A percentile compares a stretch with the other conserved stretches of the same genome.
phyloP scores from a whole-genome alignment of 2,797 vertebrate genomes.

The Acanthornis magna region DNA sequence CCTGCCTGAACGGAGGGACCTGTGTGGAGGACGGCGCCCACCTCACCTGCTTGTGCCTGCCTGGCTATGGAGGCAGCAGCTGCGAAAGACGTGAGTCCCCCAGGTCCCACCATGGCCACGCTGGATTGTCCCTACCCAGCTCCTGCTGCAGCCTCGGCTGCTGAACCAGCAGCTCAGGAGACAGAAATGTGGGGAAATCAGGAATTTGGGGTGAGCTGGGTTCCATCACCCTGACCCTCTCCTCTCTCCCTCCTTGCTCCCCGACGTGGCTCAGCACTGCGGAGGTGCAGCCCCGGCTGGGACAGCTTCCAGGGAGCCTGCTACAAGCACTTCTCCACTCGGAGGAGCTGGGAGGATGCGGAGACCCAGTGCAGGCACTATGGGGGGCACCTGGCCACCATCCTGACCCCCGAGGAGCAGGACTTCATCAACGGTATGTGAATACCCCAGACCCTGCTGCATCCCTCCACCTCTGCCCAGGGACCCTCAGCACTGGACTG shows the following conservation, averaged over 20 bases:
- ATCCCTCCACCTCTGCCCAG: too few species aligned
- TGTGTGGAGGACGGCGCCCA: slow-evolving; percentile 78
- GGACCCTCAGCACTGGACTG: accelerated
- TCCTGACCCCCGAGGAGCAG: slow-evolving; percentile 92
- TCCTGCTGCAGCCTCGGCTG: background rate
- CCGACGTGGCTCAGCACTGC: slow-evolving; percentile 74
- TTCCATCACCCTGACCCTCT: background rate
- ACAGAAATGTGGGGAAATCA: background rate
- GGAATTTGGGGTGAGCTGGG: background rate
- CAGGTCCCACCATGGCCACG: accelerated
- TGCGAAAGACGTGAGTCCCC: slow-evolving; percentile 83
- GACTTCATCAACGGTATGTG: slow-evolving; percentile 87
- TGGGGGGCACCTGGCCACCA: slow-evolving; percentile 86
- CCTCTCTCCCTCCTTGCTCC: background rate
- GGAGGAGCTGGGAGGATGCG: slow-evolving; percentile 91
- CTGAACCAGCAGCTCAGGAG: background rate
- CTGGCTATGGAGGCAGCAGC: slow-evolving; percentile 84
- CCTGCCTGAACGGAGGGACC: slow-evolving; percentile 91
- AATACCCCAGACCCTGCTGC: accelerated
- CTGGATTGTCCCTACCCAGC: accelerated
- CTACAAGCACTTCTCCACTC: slow-evolving; percentile 85
- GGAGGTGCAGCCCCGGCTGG: slow-evolving; percentile 85
- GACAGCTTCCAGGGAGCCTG: slow-evolving; percentile 90
- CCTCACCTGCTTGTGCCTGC: slow-evolving; percentile 83
- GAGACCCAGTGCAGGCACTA: slow-evolving; percentile 86